Base-by-base conservation (phyloP, 2,113 vertebrate species). In the Lophotis ruficrista region DNA sequence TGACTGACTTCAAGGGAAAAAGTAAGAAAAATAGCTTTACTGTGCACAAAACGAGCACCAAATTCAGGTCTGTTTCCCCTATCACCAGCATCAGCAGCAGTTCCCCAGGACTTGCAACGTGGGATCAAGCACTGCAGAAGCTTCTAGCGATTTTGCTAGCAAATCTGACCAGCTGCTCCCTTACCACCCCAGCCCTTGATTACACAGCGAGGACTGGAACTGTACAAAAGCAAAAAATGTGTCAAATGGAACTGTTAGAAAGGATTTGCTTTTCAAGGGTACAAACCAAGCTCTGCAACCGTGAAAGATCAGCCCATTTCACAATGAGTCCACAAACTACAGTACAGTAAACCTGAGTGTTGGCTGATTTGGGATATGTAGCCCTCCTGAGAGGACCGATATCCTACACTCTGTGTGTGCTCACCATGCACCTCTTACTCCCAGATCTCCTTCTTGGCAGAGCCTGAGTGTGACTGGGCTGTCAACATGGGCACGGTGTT, bases 401-500 rank as follows among this genome's bases (percentile, higher is more conserved):
- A 77, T 12, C 33, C 3, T 25, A 33, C 33, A 33, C 16, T 24
- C 1, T 21, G 20, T 37, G 4, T 18, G 27, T 30, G 16, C 51
- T 70, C 31, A 60, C 72, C 43, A 23, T 16, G n/a, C 28, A 64
- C 6, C n/a, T 80, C 68, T 53, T 54, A 38, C 68, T 81, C 70
- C 13, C 71, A 88, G 25, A 65, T 69, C 56, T 60, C 37, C 65
- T 61, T 69, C 79, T 58, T 75, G 61, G 43, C 65, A 84, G 35
- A 84, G 12, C 28, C 24, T 0, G 0, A 48, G 60, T 9, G 27
- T 48, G 14, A 54, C 65, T 68, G 53, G 45, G 15, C 51, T 79
- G 19, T 62, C 51, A 5, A 0, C 48, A 53, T 14, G 53, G 57
- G 41, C 0, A 0, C 81, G 58, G 11, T 2, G 6, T 11, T 69